Evolutionary conservation across 2,113 vertebrate species (phyloP).

Genomic region (Typhlomys cinereus): DNA sequence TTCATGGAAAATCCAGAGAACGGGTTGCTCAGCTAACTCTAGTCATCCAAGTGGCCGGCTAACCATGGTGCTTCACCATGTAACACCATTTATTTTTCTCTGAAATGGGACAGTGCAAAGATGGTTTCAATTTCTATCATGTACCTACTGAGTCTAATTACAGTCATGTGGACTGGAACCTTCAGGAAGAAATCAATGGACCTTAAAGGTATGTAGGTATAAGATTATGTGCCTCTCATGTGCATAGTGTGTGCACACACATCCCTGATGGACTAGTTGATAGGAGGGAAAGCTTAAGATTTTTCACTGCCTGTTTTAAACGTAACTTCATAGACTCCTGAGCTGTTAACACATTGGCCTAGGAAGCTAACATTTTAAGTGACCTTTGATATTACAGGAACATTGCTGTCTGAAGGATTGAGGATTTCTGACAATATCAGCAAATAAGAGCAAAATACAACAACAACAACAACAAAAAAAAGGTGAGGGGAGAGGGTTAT

Average conservation of each 20-base stretch:
- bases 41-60: background rate
- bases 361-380: background rate
- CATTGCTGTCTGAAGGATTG: background rate
- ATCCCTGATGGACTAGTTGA: background rate
- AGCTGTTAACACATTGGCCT: background rate
- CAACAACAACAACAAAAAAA: background rate
- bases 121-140: constrained; percentile 14
- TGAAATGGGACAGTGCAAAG: background rate
- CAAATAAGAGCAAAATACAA: background rate
- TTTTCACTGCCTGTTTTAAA: background rate
- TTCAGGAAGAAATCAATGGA: background rate
- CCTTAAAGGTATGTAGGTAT: background rate
- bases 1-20: background rate
- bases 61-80: background rate
- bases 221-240: background rate
- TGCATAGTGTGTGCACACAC: too few species aligned
- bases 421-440: background rate
- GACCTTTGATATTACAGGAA: background rate
- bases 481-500: background rate
- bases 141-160: background rate
- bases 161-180: background rate
- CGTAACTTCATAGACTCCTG: background rate
- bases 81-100: background rate
- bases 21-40: background rate
- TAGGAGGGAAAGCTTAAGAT: background rate